These are phyloP conservation scores for Zaprionus kolodkinae DNA, from an alignment of 1,140 invertebrate species.

Conservation along the genomic window DNA sequence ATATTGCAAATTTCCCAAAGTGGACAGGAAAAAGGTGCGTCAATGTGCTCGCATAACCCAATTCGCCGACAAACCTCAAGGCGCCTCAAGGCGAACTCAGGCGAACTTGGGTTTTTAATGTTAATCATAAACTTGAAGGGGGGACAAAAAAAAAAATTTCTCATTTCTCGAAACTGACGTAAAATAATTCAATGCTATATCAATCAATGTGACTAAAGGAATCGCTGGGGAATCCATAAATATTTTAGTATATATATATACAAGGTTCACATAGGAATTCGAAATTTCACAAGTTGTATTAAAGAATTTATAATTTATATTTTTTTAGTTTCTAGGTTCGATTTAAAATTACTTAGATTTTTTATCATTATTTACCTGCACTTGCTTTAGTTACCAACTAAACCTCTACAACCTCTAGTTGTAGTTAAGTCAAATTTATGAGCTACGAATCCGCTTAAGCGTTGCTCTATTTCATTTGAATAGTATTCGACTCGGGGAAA, in stretches of 20 bases:
- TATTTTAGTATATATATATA: neutral
- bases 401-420: neutral
- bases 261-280: neutral
- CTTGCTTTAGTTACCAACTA: neutral
- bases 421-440: slow-evolving; percentile 8
- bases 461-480: slow-evolving; percentile 24
- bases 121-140: slow-evolving; percentile 2
- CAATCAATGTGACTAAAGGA: neutral
- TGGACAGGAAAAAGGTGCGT: slow-evolving; percentile 44
- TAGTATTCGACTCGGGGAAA: slow-evolving; percentile 4
- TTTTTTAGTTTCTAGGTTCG: no score
- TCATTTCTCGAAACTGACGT: neutral
- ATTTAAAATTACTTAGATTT: no score
- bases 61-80: neutral
- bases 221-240: neutral
- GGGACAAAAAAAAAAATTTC: neutral
- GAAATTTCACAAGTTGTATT: neutral
- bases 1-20: slow-evolving; percentile 32
- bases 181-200: neutral
- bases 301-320: no score
- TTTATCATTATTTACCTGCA: neutral
- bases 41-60: slow-evolving; percentile 27
- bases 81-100: neutral
- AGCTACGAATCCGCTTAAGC: slow-evolving; percentile 7
- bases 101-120: neutral